Evolutionary conservation across 2,113 vertebrate genomes (phyloP).

Genomic region (Sceloporus undulatus): DNA sequence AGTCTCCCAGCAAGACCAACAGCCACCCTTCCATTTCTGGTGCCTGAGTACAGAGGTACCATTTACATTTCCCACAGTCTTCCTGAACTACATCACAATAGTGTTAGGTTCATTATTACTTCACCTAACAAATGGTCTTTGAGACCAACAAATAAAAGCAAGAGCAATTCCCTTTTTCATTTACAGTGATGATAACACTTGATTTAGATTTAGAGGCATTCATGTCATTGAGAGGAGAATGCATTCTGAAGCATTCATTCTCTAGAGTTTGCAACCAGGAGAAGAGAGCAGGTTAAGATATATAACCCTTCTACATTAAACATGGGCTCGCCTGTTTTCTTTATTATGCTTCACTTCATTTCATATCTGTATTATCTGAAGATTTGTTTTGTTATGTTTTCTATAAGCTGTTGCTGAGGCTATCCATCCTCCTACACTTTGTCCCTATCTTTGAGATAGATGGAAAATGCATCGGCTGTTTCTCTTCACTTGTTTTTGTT

Average conservation of each 20-base stretch:
- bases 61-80: no score
- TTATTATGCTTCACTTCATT: conserved; percentile 19
- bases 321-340: background rate
- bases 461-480: conserved; percentile 45
- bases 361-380: conserved; percentile 42
- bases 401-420: conserved; percentile 43
- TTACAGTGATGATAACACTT: conserved; percentile 22
- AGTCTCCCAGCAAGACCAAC: no score
- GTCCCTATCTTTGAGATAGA: conserved; percentile 30
- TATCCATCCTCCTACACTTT: background rate
- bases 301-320: conserved; percentile 20
- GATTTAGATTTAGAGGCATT: conserved; percentile 25
- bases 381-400: conserved; percentile 38
- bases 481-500: conserved; percentile 57
- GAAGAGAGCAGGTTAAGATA: background rate
- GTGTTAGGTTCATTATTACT: background rate
- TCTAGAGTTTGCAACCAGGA: background rate
- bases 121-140: background rate
- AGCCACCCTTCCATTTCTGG: no score
- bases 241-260: conserved; percentile 13
- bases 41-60: no score
- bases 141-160: background rate
- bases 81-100: background rate
- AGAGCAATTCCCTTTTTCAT: conserved; percentile 1
- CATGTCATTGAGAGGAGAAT: background rate